Base-by-base conservation (phyloP, 2,113 vertebrate species). In the Planiliza haematocheilus region DNA sequence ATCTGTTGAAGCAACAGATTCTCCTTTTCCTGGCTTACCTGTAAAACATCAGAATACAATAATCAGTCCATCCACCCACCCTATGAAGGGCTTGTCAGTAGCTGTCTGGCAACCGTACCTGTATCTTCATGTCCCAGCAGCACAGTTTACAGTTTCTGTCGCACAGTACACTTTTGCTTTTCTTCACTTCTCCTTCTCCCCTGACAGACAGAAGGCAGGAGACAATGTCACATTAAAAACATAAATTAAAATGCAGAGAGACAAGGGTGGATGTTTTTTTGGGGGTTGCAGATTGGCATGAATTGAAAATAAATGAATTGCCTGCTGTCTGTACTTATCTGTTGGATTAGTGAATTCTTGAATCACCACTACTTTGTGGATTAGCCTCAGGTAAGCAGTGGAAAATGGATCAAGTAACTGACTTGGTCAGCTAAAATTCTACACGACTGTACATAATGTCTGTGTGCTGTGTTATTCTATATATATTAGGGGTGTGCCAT, bases 101-200 rank as follows among this genome's bases (percentile, higher is more conserved):
- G 14, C 10, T 50, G 10, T 41, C 52, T 62, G 36, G 11, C 24
- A 13, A 12, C 50, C 36, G 50, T 69, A 90, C 91, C 84, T 92
- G 80, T 59, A 93, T n/a, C 65, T 90, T 92, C 84, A 92, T 75
- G 72, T 95, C 93, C 93, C 94, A 94, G 65, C 94, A 94, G 79
- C 93, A 93, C 17, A 94, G 71, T 71, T 34, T 85, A 61, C 94
- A 95, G 63, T 77, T 90, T 70, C 42, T 90, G 62, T 94, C 83
- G 75, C 93, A 94, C 67, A 93, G 37, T 21, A 91, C 0, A 14
- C 86, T 91, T 0, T 82, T 67, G 1, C 59, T 53, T 70, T 91
- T 93, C 65, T 87, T 89, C 4, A 12, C 39, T 69, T 24, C 77
- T 66, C 16, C 70, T 59, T 63, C 55, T 74, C 72, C 89, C 68